A percentile compares a stretch with the other conserved stretches of the same genome.
Conservation (phyloP, 2,113 vertebrate species). For the Accipiter cooperii region DNA sequence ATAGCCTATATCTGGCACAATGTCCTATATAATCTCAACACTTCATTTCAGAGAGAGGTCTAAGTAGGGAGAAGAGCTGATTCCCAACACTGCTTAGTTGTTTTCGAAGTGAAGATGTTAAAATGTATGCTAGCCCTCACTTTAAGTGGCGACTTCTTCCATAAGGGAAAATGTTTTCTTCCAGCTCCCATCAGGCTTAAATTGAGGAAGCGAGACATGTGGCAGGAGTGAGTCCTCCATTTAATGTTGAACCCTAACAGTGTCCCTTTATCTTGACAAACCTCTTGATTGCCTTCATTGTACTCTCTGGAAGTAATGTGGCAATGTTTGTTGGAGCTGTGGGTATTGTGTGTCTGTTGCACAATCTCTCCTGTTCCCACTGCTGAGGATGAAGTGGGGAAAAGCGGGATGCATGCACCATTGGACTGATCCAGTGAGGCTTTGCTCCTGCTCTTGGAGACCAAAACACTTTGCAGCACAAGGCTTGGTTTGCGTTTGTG, state of each 20-base stretch:
- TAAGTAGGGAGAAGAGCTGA: neutral
- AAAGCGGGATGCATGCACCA: rapidly evolving
- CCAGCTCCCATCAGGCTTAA: neutral
- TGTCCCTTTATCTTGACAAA: neutral
- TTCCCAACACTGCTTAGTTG: neutral
- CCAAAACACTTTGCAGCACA: rapidly evolving
- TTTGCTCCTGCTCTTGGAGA: neutral
- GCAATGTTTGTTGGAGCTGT: neutral
- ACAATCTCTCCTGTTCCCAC: neutral
- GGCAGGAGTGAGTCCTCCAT: neutral
- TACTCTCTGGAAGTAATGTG: neutral
- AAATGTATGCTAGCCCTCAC: neutral
- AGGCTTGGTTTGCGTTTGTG: neutral
- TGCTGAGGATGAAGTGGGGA: neutral
- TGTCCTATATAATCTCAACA: neutral
- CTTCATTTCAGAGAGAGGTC: neutral
- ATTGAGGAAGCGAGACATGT: neutral
- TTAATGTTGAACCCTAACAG: neutral
- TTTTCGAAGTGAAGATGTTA: neutral
- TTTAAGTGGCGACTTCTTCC: neutral
- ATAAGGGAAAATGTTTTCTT: neutral
- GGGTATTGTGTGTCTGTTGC: neutral
- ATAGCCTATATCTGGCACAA: neutral
- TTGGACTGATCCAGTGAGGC: neutral
- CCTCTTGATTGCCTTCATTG: neutral